Conservation (phyloP, 1,140 invertebrate genomes). For the Cardiocondyla obscurior region DNA sequence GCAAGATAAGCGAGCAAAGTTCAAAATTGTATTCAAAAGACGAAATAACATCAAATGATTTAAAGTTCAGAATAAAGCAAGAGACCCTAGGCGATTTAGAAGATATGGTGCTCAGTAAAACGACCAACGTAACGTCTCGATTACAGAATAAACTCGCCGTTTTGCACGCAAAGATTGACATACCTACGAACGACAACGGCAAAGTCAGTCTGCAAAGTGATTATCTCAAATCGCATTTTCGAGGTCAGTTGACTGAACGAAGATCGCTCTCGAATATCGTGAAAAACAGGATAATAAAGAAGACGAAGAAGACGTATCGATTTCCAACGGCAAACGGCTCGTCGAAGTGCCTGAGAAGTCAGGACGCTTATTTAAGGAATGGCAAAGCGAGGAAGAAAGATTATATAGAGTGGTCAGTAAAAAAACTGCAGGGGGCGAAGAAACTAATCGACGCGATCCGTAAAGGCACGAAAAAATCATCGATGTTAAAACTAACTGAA, state of each 20-base stretch:
- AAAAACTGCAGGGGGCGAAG: conserved; percentile 38
- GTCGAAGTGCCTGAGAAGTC: conserved; percentile 71
- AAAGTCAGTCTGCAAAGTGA: background rate
- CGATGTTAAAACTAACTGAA: conserved; percentile 30
- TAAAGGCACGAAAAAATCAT: conserved; percentile 15
- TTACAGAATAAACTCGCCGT: background rate
- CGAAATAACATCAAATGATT: background rate
- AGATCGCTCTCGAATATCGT: background rate
- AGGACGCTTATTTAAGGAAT: conserved; percentile 68
- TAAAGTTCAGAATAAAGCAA: conserved; percentile 41
- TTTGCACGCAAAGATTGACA: background rate
- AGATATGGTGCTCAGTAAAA: background rate
- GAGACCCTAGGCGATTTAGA: conserved; percentile 30
- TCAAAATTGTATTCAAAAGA: background rate
- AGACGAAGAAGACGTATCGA: conserved; percentile 4
- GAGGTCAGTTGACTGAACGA: background rate
- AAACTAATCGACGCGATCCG: conserved; percentile 14
- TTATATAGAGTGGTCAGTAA: background rate
- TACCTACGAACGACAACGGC: background rate
- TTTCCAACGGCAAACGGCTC: background rate
- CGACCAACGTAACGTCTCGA: background rate
- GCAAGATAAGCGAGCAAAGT: background rate
- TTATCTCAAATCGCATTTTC: background rate
- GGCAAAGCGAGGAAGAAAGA: conserved; percentile 65
- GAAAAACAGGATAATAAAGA: conserved; percentile 36